Conservation (phyloP, 2,113 vertebrate species). For the Psittacus erithacus region DNA sequence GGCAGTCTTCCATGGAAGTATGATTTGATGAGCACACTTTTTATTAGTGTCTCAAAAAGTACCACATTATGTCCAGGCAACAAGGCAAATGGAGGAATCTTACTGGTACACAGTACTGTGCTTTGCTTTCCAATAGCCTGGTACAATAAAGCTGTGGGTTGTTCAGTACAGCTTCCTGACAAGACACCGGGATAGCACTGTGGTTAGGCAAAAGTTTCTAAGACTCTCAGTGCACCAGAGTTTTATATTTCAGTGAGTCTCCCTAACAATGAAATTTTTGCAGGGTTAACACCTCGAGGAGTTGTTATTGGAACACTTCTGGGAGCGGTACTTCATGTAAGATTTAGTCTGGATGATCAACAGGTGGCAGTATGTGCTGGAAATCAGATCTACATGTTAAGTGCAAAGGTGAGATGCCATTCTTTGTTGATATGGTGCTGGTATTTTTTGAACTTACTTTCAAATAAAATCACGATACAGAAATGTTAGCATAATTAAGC, state of each 20-base stretch:
- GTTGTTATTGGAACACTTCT: slow-evolving; percentile 76
- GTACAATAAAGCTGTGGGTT: background rate
- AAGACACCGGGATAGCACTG: background rate
- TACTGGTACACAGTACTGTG: background rate
- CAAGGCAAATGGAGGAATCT: background rate
- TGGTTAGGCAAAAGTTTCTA: background rate
- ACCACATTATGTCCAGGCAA: background rate
- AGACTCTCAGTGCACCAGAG: background rate
- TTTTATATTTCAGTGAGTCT: background rate
- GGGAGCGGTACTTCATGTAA: slow-evolving; percentile 78
- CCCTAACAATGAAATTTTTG: background rate
- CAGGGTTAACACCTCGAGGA: slow-evolving; percentile 80
- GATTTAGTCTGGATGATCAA: slow-evolving; percentile 78
- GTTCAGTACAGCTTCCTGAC: background rate
- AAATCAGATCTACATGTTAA: slow-evolving; percentile 74
- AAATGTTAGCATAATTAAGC: background rate
- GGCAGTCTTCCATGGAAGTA: background rate
- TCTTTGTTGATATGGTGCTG: background rate
- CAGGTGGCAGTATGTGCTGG: slow-evolving; percentile 79
- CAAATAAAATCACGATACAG: background rate
- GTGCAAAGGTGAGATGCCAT: slow-evolving; percentile 75
- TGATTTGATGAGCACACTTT: background rate
- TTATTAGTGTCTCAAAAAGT: background rate
- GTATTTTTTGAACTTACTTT: background rate
- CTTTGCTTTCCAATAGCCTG: background rate